Conservation (phyloP, 2,113 vertebrate genomes). For the Lophius piscatorius region DNA sequence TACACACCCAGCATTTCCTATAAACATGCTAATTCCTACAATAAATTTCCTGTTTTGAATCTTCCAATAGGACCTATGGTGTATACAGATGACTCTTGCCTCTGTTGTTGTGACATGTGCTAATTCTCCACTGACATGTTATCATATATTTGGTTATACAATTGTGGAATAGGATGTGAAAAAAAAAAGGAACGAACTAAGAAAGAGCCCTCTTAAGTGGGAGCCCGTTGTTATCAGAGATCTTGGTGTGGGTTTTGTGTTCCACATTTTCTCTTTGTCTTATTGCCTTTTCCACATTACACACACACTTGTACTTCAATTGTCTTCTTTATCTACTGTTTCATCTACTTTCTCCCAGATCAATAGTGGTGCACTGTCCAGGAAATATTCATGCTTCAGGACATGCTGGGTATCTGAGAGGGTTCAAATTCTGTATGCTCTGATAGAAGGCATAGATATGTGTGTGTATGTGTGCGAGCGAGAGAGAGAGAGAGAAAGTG, state of each 20-base stretch:
- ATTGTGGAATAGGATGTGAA: too few relatives aligned
- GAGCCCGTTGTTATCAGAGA: constrained; percentile 30
- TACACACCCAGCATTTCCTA: background rate
- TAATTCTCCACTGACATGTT: too few relatives aligned
- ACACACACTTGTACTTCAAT: constrained; percentile 27
- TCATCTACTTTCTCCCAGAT: constrained; percentile 43
- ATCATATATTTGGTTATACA: too few relatives aligned
- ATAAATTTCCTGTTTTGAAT: too few relatives aligned
- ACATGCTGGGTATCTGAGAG: constrained; percentile 34
- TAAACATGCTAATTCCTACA: too few relatives aligned
- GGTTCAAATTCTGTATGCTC: constrained; percentile 9
- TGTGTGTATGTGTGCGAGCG: background rate
- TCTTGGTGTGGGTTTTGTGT: constrained; percentile 28
- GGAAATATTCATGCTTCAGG: constrained; percentile 48
- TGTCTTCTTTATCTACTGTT: constrained; percentile 27
- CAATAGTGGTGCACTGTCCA: constrained; percentile 40
- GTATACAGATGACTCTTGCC: too few relatives aligned
- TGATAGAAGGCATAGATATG: background rate
- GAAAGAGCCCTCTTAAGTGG: constrained; percentile 37
- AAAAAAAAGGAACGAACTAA: constrained; percentile 15
- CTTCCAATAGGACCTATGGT: too few relatives aligned
- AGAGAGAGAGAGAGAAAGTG: too few relatives aligned
- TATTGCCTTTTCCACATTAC: constrained; percentile 50
- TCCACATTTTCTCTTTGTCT: constrained; percentile 37
- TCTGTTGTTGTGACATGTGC: too few relatives aligned